phyloP scores from a whole-genome alignment of 1,140 invertebrate species.

The Lepidurus packardi region DNA sequence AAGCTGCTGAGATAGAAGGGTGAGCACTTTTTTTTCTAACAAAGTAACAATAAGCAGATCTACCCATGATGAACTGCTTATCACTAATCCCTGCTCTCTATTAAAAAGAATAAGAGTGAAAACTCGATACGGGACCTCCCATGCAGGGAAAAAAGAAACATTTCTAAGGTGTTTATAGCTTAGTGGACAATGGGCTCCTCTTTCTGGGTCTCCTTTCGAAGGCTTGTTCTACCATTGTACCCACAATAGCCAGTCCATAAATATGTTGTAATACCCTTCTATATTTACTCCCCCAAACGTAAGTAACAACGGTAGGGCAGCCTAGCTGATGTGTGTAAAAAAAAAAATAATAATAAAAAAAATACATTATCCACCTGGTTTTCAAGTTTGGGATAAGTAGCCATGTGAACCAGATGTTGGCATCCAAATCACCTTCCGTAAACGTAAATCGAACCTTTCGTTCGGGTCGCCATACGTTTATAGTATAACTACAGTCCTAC shows the following conservation, averaged over 20 bases:
- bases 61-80: too few species aligned
- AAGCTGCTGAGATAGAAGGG: too few species aligned
- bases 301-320: neutral
- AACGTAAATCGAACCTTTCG: too few species aligned
- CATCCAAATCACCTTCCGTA: too few species aligned
- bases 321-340: neutral
- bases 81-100: neutral
- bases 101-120: neutral
- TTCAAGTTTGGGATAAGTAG: neutral
- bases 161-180: conserved; percentile 5
- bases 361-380: neutral
- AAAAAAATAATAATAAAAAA: neutral
- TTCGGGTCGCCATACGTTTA: too few species aligned
- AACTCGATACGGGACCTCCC: neutral
- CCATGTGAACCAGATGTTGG: neutral
- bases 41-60: too few species aligned
- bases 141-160: neutral
- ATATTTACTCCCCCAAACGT: neutral
- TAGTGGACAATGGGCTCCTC: neutral
- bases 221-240: neutral
- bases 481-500: too few species aligned
- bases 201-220: neutral
- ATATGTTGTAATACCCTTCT: neutral
- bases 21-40: too few species aligned
- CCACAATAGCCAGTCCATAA: conserved; percentile 12